Percentiles rank a stretch among this genome's conserved stretches.
phyloP scores from a whole-genome alignment of 2,888 invertebrate genomes.

The Acleris sparsana region DNA sequence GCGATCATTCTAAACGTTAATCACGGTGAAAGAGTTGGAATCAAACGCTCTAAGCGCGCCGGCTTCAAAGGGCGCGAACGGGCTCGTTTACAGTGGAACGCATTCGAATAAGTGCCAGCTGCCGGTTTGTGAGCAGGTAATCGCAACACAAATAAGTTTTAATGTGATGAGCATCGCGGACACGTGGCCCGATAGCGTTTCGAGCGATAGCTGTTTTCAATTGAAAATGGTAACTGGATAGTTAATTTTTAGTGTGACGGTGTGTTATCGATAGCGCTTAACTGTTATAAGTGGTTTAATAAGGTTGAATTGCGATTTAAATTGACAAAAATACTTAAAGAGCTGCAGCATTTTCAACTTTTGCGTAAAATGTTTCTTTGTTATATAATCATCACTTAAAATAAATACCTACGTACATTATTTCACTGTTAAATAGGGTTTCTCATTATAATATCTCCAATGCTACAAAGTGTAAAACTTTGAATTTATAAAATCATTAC shows the following conservation, averaged over 20 bases:
- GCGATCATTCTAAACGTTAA: slow-evolving; percentile 55
- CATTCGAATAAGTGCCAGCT: slow-evolving; percentile 65
- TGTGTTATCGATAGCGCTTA: slow-evolving; percentile 10
- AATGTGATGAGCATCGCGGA: slow-evolving; percentile 56
- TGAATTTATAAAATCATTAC: too few relatives aligned
- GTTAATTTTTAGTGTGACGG: slow-evolving; percentile 16
- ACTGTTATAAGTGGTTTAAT: background rate
- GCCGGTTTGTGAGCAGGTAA: slow-evolving; percentile 60
- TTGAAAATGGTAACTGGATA: slow-evolving; percentile 24
- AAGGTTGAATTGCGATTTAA: too few relatives aligned
- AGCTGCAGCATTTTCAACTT: too few relatives aligned
- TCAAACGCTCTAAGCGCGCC: slow-evolving; percentile 71
- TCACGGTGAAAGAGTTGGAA: slow-evolving; percentile 68
- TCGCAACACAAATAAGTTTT: slow-evolving; percentile 68
- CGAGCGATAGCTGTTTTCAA: slow-evolving; percentile 13
- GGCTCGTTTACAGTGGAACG: slow-evolving; percentile 71
- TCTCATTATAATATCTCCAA: too few relatives aligned
- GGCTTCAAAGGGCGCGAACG: slow-evolving; percentile 73
- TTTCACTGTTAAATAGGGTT: too few relatives aligned
- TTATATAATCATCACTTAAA: too few relatives aligned
- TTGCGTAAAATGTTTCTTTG: too few relatives aligned
- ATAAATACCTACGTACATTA: too few relatives aligned
- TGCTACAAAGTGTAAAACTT: too few relatives aligned
- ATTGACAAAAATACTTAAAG: too few relatives aligned
- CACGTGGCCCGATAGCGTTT: slow-evolving; percentile 28